Evolutionary conservation across 2,888 invertebrate genomes (phyloP), one percentile per base, ranked within the genome.

Genomic region (Leucophenga maculata): DNA sequence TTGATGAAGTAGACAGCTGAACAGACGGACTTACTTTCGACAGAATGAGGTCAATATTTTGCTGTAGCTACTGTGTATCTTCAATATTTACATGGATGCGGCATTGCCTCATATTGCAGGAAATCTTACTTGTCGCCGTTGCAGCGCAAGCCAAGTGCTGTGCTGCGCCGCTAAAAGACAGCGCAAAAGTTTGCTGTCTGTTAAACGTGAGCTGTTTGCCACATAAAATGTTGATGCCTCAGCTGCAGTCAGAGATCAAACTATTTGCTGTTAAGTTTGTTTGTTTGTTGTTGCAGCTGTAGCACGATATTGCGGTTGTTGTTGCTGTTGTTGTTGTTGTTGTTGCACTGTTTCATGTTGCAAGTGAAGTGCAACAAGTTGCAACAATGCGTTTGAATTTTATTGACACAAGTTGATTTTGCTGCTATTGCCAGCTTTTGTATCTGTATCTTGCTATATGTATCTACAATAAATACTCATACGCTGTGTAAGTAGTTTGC

Each of bases 191-290:
- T 74, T 64, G 20, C 13, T 64, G 62, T 64, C 16, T 59, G 22
- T 59, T 52, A 69, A 70, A 54, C 70, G 67, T 69, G 68, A 50
- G 68, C 59, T 50, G 44, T 48, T 20, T 65, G 57, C 57, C 69
- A 69, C 65, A 68, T 57, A 60, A 50, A 55, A 68, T 70, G 67
- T 67, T 65, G 73, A 67, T 31, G 18, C 8, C 11, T 39, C 39
- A 39, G 39, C 39, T 69, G 67, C 77, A 76, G 79, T 80, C 79
- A 84, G 84, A 84, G 84, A 80, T 81, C 84, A 84, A 83, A 39
- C 39, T 39, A 39, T 39, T 39, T 39, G 39, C 39, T 39, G 39
- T 39, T 39, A 39, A 11, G 39, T 39, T 39, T 50, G 50, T 50
- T 50, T 50, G 6, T 50, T 74, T 20, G 20, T 20, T 64, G 62